Base-by-base conservation (phyloP, 2,888 invertebrate species). In the Atrina japonica region DNA sequence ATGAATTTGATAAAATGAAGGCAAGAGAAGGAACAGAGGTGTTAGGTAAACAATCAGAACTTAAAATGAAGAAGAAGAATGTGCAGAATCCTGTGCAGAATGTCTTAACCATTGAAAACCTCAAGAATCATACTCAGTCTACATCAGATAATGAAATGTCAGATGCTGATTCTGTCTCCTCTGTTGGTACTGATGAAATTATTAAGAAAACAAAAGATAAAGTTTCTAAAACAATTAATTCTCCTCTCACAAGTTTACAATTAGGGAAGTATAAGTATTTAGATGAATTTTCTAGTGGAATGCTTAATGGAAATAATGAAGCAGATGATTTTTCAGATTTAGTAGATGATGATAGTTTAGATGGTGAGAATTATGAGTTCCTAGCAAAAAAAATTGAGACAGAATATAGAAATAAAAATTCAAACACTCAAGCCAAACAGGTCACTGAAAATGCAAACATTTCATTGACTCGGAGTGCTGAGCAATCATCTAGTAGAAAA, bases 121-220 rank as follows among this genome's bases (percentile, higher is more conserved):
- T 35, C 35, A 35, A 35, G 35, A 35, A 7, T 35, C 11, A 35
- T 35, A 35, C 35, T n/a, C n/a, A n/a, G n/a, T n/a, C n/a, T n/a
- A 6, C 18, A 27, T 3, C 3, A 14, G 35, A 35, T 3, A 41
- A 56, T 16, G 61, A 71, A 5, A 35, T 5, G 29, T 63, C 65
- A 56, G 71, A 65, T 11, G 50, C 63, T 65, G 75, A 75, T 49
- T 78, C 80, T 14, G 75, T 53, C 9, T 70, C 73, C 29, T 79
- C 78, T n/a, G 78, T 76, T 35, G 78, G 76, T 66, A 80, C 82
- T 5, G 80, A 78, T 72, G 76, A 77, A 55, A 76, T 82, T 14
- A 70, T 82, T 40, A 63, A 52, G 43, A 25, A 50, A 47, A 18
- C 5, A 2, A 52, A 45, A 35, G 21, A 7, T 43, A 49, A 53